Evolutionary conservation across 1,140 invertebrate genomes (phyloP).

Genomic region (Saccostrea echinata): DNA sequence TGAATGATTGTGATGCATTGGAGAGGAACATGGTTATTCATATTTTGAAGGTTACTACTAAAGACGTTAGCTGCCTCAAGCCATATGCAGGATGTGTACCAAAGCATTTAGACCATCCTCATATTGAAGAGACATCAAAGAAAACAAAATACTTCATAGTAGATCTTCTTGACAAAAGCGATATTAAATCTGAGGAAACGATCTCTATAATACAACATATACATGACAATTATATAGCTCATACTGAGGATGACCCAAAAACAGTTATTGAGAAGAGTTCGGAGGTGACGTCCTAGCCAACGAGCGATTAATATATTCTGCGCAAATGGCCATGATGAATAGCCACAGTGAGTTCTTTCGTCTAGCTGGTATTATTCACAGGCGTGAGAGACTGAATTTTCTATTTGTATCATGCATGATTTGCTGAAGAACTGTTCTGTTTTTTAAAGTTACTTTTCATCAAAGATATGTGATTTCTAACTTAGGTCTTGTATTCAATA

Average conservation of each 20-base stretch:
- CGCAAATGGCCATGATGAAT: too few relatives aligned
- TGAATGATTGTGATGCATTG: slow-evolving; percentile 13
- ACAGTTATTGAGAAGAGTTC: slow-evolving; percentile 39
- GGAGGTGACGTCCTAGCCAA: slow-evolving; percentile 27
- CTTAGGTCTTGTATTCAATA: not conserved
- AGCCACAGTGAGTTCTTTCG: too few relatives aligned
- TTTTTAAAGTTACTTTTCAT: not conserved
- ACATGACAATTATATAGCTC: slow-evolving; percentile 48
- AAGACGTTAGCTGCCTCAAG: slow-evolving; percentile 35
- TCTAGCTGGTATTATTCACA: too few relatives aligned
- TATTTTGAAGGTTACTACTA: slow-evolving; percentile 24
- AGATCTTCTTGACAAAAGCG: slow-evolving; percentile 52
- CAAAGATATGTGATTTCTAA: not conserved
- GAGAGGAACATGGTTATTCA: not conserved
- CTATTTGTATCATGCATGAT: not conserved
- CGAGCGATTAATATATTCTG: too few relatives aligned
- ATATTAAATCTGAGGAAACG: slow-evolving; percentile 44
- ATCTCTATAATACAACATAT: slow-evolving; percentile 54
- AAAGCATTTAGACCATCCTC: slow-evolving; percentile 41
- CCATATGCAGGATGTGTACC: slow-evolving; percentile 24
- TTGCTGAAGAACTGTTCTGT: not conserved
- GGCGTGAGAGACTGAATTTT: too few relatives aligned
- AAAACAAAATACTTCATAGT: slow-evolving; percentile 49
- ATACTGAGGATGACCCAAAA: not conserved
- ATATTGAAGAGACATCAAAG: slow-evolving; percentile 46